Evolutionary conservation across 1,140 invertebrate genomes (phyloP), one percentile per base, ranked within the genome.

Genomic region (Melipona quadrifasciata): DNA sequence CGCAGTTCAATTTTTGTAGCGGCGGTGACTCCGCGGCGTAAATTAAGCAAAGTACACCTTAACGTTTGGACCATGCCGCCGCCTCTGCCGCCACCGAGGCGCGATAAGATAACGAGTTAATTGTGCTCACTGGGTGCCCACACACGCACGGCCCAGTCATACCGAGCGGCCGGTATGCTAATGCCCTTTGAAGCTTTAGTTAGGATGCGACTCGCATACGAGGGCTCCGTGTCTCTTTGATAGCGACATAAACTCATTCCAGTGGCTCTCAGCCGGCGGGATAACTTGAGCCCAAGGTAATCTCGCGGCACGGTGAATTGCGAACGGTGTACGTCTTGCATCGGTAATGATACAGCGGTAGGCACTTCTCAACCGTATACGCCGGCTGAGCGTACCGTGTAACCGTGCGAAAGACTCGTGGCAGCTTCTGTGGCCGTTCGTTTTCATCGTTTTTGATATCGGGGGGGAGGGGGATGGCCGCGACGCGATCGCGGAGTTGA

Each of bases 91-190:
- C 88, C 78, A 89, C 88, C 90, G 87, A 80, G 77, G 65, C 91
- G 89, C 93, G 94, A 95, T 95, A 94, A 94, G 94, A 94, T 95
- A 94, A 94, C 94, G 93, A 95, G 94, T 95, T 95, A 95, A 95
- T 95, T 95, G 94, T 94, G 94, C 93, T 94, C 94, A 93, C 93
- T 94, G 92, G 88, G 90, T 94, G 93, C 94, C 92, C 94, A 94
- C 93, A 94, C 93, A 93, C 93, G 92, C 93, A 90, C 89, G 83
- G 81, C 68, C 91, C 91, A 90, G 90, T 92, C 92, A 91, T 92
- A 93, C 92, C 87, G 89, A 90, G 89, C 86, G 90, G 89, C 93
- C 91, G 90, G 93, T 95, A 94, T 94, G 94, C 93, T 94, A 94
- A 95, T 95, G 92, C 84, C 89, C 91, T 93, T 94, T 93, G 92